Conservation (phyloP, 2,888 invertebrate genomes). For the Dyspetes luteomarginatus region DNA sequence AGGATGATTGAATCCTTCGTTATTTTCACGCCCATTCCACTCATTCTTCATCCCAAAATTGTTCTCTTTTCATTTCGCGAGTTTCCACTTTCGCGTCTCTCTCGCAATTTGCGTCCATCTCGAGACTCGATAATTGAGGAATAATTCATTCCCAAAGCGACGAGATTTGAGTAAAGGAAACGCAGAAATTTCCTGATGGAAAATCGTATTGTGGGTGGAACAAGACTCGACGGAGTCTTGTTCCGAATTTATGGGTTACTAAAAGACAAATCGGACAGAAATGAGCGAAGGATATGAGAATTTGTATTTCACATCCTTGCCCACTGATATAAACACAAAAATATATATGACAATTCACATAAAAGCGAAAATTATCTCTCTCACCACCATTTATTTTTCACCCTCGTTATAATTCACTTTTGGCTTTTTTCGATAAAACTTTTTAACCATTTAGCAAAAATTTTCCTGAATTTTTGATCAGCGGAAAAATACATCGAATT, state of each 20-base stretch:
- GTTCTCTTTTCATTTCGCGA: conserved; percentile 33
- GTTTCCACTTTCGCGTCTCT: conserved; percentile 22
- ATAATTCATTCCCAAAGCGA: conserved; percentile 15
- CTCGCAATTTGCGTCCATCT: conserved; percentile 31
- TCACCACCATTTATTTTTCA: too few species aligned
- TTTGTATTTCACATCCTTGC: too few species aligned
- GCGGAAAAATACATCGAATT: too few species aligned
- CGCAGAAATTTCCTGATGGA: background rate
- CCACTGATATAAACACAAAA: too few species aligned
- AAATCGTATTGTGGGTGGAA: conserved; percentile 30
- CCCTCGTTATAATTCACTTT: too few species aligned
- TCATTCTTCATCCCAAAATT: conserved; percentile 14
- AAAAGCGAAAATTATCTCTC: too few species aligned
- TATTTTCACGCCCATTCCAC: conserved; percentile 44
- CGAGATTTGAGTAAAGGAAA: background rate
- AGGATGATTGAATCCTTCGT: conserved; percentile 40
- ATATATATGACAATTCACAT: too few species aligned
- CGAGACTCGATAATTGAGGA: conserved; percentile 39
- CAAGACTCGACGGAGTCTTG: background rate
- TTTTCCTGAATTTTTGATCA: too few species aligned
- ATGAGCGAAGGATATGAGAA: background rate
- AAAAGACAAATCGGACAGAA: background rate
- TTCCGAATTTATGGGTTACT: background rate
- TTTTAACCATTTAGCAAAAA: too few species aligned
- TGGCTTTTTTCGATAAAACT: too few species aligned